Percentiles rank a stretch among this genome's conserved stretches.
phyloP scores from a whole-genome alignment of 2,797 vertebrate species.

The Rallus crepitans region DNA sequence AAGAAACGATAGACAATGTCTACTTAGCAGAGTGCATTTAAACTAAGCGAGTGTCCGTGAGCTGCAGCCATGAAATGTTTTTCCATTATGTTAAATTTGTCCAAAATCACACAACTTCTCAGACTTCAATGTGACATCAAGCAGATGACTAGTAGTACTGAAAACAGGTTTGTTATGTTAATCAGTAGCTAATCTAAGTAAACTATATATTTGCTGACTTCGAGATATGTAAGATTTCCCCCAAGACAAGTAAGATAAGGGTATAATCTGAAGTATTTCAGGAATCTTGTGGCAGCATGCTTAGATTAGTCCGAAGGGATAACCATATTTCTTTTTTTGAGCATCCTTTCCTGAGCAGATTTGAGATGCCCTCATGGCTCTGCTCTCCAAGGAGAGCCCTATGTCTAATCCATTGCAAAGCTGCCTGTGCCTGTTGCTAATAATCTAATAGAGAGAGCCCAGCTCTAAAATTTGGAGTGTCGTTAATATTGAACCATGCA shows the following conservation, averaged over 20 bases:
- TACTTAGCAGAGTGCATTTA: background rate
- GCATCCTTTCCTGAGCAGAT: background rate
- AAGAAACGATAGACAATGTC: background rate
- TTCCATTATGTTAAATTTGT: background rate
- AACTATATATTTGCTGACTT: background rate
- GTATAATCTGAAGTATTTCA: slow-evolving; percentile 18
- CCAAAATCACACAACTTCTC: background rate
- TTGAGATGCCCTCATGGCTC: background rate
- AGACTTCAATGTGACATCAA: background rate
- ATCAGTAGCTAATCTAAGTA: background rate
- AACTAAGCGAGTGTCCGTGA: background rate
- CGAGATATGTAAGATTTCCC: background rate
- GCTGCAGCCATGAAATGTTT: background rate
- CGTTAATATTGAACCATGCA: background rate
- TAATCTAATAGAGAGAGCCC: background rate
- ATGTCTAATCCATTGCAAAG: background rate
- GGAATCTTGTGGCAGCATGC: background rate
- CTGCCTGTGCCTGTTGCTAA: background rate
- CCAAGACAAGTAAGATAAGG: slow-evolving; percentile 15
- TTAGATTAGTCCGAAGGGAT: background rate
- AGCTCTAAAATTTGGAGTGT: background rate
- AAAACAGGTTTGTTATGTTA: background rate
- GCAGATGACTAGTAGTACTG: no score
- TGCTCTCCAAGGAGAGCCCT: background rate
- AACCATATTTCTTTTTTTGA: background rate